Conservation (phyloP, 2,888 invertebrate species). For the Morpho deidamia region DNA sequence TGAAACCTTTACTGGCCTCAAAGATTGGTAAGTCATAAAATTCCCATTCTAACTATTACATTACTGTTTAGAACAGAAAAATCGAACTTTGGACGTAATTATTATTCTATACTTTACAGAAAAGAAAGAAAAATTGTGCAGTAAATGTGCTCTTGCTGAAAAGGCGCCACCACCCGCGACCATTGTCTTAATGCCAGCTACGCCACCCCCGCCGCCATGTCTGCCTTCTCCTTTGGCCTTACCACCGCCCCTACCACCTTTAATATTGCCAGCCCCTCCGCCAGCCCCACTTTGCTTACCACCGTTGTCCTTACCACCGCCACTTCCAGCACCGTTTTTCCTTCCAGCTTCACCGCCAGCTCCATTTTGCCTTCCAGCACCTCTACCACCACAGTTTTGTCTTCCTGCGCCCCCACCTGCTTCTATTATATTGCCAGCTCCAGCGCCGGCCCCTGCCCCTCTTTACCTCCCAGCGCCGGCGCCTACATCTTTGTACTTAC, state of each 20-base stretch:
- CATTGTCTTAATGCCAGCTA: conserved; percentile 54
- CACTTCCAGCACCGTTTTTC: conserved; percentile 21
- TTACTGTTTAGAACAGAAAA: too few relatives aligned
- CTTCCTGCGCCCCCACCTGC: conserved; percentile 23
- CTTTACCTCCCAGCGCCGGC: conserved; percentile 20
- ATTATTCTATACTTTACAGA: conserved; percentile 20
- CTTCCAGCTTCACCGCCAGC: conserved; percentile 22
- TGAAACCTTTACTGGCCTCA: conserved; percentile 50
- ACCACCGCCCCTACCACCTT: conserved; percentile 34
- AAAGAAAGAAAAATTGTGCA: conserved; percentile 30
- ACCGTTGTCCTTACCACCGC: conserved; percentile 30
- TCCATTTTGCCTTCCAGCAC: conserved; percentile 19
- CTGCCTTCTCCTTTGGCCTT: conserved; percentile 26
- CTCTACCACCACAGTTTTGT: conserved; percentile 24
- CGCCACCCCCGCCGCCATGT: conserved; percentile 33
- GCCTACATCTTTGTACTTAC: conserved; percentile 12
- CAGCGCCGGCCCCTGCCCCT: conserved; percentile 21
- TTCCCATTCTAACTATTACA: too few relatives aligned
- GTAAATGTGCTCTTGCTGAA: conserved; percentile 25
- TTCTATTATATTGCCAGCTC: conserved; percentile 20
- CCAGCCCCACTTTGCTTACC: conserved; percentile 48
- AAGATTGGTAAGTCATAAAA: conserved; percentile 45
- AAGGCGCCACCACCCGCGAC: conserved; percentile 48
- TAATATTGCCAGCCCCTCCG: conserved; percentile 27
- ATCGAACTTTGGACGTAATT: background rate